These are phyloP conservation scores for Glossosoma conforme DNA, from an alignment of 1,140 invertebrate genomes.

Conservation along the genomic window DNA sequence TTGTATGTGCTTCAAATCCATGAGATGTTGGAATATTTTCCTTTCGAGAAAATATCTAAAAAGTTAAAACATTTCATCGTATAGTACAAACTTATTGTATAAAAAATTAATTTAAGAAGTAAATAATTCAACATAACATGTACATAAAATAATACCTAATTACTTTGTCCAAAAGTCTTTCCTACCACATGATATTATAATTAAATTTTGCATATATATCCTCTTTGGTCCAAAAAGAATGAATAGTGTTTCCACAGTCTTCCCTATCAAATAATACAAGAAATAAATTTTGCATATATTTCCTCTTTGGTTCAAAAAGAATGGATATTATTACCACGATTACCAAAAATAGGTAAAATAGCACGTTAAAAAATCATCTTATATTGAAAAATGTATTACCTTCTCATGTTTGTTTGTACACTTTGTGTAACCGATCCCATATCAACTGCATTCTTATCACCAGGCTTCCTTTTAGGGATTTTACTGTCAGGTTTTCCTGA, in stretches of 20 bases:
- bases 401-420: constrained; percentile 62
- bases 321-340: no score
- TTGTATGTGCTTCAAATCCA: constrained; percentile 88
- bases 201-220: no score
- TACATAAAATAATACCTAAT: background rate
- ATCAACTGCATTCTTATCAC: constrained; percentile 62
- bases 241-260: no score
- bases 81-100: no score
- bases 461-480: constrained; percentile 57
- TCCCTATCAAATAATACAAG: no score
- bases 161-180: background rate
- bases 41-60: constrained; percentile 83
- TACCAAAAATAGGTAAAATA: no score
- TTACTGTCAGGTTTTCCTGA: constrained; percentile 47
- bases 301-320: no score
- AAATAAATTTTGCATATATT: no score
- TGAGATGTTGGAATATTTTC: constrained; percentile 89
- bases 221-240: no score
- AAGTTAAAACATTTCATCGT: constrained; percentile 10
- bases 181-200: no score
- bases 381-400: constrained; percentile 42
- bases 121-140: background rate
- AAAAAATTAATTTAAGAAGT: constrained; percentile 7
- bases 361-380: constrained; percentile 1
- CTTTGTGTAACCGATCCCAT: constrained; percentile 63